These are phyloP conservation scores for Apodemus speciosus DNA, from an alignment of 2,113 vertebrate genomes.

Conservation along the genomic window DNA sequence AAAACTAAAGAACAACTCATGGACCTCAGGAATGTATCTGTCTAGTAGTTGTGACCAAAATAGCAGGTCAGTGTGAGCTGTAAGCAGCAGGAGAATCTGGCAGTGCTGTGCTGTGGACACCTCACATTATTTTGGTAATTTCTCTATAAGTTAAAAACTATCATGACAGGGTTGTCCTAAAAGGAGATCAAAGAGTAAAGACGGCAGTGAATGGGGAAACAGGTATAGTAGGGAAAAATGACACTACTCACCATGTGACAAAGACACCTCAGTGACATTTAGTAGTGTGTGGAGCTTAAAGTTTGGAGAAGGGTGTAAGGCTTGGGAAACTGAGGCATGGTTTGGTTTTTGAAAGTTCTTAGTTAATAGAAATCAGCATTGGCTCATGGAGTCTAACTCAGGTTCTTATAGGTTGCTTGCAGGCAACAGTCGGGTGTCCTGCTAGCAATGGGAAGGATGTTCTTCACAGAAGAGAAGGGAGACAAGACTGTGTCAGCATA, in stretches of 20 bases:
- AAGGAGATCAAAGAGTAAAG: neutral
- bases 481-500: neutral
- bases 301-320: neutral
- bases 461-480: neutral
- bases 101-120: neutral
- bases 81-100: neutral
- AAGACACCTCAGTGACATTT: neutral
- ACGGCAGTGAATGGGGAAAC: neutral
- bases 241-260: neutral
- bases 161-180: neutral
- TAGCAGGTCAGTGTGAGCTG: neutral
- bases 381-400: neutral
- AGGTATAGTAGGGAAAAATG: neutral
- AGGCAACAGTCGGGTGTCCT: neutral
- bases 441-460: neutral
- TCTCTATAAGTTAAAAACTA: neutral
- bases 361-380: neutral
- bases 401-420: neutral
- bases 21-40: neutral
- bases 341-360: neutral
- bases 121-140: neutral
- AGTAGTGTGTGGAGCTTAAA: neutral
- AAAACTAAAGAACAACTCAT: neutral
- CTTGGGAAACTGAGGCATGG: neutral
- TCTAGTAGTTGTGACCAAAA: neutral